phyloP scores from a whole-genome alignment of 2,797 vertebrate genomes.

The Mormyrus hasselquistii region DNA sequence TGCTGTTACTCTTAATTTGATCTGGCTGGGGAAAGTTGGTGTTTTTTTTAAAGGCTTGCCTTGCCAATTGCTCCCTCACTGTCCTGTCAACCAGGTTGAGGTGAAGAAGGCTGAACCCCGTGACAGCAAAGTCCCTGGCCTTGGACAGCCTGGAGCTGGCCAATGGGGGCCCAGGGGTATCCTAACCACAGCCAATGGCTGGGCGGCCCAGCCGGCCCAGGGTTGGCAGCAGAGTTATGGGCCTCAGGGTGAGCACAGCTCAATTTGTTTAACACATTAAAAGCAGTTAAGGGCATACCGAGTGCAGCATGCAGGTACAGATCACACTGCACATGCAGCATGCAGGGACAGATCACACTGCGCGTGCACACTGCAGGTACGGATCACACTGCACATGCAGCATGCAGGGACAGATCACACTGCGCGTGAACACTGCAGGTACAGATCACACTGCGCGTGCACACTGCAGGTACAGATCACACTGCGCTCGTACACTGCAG shows the following conservation, averaged over 20 bases:
- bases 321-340: not conserved
- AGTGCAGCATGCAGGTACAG: not conserved
- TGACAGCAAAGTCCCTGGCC: slow-evolving; percentile 86
- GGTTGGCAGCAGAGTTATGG: slow-evolving; percentile 94
- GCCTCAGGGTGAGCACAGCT: slow-evolving; percentile 83
- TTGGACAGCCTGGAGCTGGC: slow-evolving; percentile 79
- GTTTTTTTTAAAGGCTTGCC: slow-evolving; percentile 28
- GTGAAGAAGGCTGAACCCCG: slow-evolving; percentile 97
- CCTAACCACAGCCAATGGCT: slow-evolving; percentile 93
- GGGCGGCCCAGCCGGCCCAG: slow-evolving; percentile 90
- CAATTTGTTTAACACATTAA: not conserved
- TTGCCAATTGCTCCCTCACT: slow-evolving; percentile 62
- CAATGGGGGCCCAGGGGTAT: slow-evolving; percentile 93
- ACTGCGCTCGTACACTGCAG: not conserved
- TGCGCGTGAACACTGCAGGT: not conserved
- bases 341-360: not conserved
- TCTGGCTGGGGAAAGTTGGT: slow-evolving; percentile 64
- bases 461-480: too few species aligned
- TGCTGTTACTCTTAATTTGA: slow-evolving; percentile 68
- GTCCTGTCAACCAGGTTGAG: slow-evolving; percentile 93
- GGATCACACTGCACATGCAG: too few species aligned
- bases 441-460: too few species aligned
- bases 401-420: not conserved
- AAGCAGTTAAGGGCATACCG: not conserved
- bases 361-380: too few species aligned